Evolutionary conservation across 2,888 invertebrate genomes (phyloP).

Genomic region (Cremastobaeus sp.): DNA sequence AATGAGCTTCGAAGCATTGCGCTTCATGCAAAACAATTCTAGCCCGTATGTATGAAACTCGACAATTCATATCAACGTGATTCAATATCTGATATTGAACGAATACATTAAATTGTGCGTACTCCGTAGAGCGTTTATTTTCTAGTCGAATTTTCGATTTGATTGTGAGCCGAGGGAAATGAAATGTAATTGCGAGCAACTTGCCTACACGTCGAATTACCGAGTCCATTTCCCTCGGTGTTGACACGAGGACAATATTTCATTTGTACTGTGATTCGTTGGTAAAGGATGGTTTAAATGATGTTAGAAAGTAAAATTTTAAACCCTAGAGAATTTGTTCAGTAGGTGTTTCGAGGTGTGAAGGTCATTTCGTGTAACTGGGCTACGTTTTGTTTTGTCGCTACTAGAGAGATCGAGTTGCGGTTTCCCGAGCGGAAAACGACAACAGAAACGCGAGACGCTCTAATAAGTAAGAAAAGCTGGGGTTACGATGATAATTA

Average conservation of each 20-base stretch:
- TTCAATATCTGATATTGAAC: slow-evolving; percentile 38
- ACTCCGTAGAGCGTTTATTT: slow-evolving; percentile 24
- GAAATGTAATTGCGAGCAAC: not conserved
- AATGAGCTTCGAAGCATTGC: slow-evolving; percentile 50
- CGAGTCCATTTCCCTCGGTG: not conserved
- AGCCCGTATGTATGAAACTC: slow-evolving; percentile 27
- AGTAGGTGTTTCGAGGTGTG: slow-evolving; percentile 22
- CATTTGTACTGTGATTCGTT: slow-evolving; percentile 27
- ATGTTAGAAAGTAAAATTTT: slow-evolving; percentile 12
- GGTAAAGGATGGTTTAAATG: slow-evolving; percentile 10
- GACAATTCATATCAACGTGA: slow-evolving; percentile 32
- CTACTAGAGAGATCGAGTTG: no score
- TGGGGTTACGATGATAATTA: slow-evolving; percentile 62
- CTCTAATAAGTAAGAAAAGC: slow-evolving; percentile 58
- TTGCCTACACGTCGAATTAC: slow-evolving; percentile 1
- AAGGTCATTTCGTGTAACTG: slow-evolving; percentile 32
- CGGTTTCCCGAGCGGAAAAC: no score
- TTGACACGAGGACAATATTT: slow-evolving; percentile 28
- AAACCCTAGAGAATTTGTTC: slow-evolving; percentile 34
- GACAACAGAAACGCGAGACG: slow-evolving; percentile 21
- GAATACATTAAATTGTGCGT: slow-evolving; percentile 9
- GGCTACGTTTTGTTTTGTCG: slow-evolving; percentile 55
- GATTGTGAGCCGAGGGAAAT: slow-evolving; percentile 13
- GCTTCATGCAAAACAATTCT: slow-evolving; percentile 53
- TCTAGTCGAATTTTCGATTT: slow-evolving; percentile 23